phyloP scores from a whole-genome alignment of 2,797 vertebrate species.

The Acipenser oxyrinchus region DNA sequence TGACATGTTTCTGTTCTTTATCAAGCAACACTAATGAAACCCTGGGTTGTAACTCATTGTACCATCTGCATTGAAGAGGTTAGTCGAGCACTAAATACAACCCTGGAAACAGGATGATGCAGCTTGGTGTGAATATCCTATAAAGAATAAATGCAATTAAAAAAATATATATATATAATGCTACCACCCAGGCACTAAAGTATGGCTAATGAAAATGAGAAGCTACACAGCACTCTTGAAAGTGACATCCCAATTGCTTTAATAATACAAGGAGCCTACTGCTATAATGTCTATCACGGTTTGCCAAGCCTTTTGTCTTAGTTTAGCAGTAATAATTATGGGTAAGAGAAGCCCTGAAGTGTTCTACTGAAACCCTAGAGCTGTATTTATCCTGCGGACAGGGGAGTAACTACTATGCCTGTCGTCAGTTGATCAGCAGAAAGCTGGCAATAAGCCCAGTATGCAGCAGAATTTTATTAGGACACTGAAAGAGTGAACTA shows the following conservation, averaged over 20 bases:
- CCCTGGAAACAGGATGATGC: too few relatives aligned
- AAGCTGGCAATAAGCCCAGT: constrained; percentile 31
- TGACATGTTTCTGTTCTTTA: too few relatives aligned
- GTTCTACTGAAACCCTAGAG: not conserved
- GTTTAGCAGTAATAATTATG: constrained; percentile 29
- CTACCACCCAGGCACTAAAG: not conserved
- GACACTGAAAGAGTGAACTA: not conserved
- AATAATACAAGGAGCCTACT: constrained; percentile 31
- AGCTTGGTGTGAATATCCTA: not conserved
- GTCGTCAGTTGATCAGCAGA: constrained; percentile 32
- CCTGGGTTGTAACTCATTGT: too few relatives aligned
- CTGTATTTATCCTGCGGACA: constrained; percentile 10
- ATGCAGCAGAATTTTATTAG: constrained; percentile 9
- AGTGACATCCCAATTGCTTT: constrained; percentile 35
- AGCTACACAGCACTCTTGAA: constrained; percentile 16
- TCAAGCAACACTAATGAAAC: too few relatives aligned
- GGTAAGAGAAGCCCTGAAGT: constrained; percentile 13
- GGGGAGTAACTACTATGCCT: constrained; percentile 25
- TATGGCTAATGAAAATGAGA: constrained; percentile 16
- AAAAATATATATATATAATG: too few relatives aligned
- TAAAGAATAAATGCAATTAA: too few relatives aligned
- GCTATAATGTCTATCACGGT: constrained; percentile 2
- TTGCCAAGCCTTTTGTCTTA: constrained; percentile 14
- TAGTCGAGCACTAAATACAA: too few relatives aligned
- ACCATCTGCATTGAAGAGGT: too few relatives aligned